Evolutionary conservation across 2,888 invertebrate genomes (phyloP), one percentile per base, ranked within the genome.

Genomic region (Drosophila engyochracea): DNA sequence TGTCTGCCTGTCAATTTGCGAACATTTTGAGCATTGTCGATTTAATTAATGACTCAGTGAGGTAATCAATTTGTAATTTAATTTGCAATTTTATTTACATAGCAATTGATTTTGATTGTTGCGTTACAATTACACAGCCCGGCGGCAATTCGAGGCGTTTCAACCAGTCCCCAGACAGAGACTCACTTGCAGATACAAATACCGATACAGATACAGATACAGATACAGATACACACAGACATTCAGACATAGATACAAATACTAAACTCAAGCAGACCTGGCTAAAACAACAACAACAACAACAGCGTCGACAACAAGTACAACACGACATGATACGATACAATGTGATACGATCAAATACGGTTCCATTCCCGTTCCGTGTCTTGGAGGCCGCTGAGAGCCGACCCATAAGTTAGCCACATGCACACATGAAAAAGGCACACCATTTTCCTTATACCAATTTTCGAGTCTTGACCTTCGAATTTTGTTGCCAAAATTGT

Each of bases 31-130:
- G 70, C 63, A 52, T 70, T 70, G 58, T 76, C 64, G 82, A 74
- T 90, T 86, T 88, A 88, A 91, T 91, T 91, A 92, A 91, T 91
- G 91, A 83, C 86, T 89, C 88, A 86, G 85, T 87, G 91, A 83
- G 85, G 84, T 90, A 91, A 92, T 92, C 91, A 91, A 91, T 91
- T 92, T 92, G 87, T 91, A 90, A 91, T 91, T 87, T 87, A 90
- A 91, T 90, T 91, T 87, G 83, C 87, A 82, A 85, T 83, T 79
- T 89, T 83, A 90, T 91, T 91, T 90, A 89, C 90, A 91, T 90
- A 79, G 85, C 84, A 91, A 91, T 91, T 85, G 89, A 87, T 87
- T 90, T 91, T 85, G 83, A 89, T 91, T 85, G 86, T 88, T 88
- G 82, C 81, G 87, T 85, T 87, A 78, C 87, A 89, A 89, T 89